These are phyloP conservation scores for Chrysomallon squamiferum DNA, from an alignment of 1,140 invertebrate genomes.

Conservation along the genomic window DNA sequence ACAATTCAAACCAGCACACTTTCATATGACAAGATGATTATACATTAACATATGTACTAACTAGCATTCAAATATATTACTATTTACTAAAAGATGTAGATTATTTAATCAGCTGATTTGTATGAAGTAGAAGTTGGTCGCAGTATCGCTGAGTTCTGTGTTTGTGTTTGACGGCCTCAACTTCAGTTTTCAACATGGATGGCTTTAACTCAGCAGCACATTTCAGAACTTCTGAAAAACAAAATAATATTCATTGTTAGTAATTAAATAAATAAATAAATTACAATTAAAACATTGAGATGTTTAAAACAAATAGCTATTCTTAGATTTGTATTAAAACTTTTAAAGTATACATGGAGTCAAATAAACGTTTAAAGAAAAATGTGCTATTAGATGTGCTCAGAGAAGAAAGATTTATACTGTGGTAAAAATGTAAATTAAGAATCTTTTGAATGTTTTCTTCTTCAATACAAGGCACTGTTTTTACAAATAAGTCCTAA, in stretches of 20 bases:
- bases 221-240: constrained; percentile 54
- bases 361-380: not conserved
- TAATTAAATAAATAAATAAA: constrained; percentile 10
- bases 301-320: no score
- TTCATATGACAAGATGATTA: no score
- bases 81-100: no score
- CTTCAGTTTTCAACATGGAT: constrained; percentile 51
- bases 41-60: no score
- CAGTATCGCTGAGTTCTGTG: constrained; percentile 57
- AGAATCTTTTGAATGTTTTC: not conserved
- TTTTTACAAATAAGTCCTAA: no score
- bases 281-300: not conserved
- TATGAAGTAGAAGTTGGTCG: constrained; percentile 41
- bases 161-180: constrained; percentile 59
- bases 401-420: not conserved
- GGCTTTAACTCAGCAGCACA: constrained; percentile 47
- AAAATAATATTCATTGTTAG: no score
- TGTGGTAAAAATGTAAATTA: not conserved
- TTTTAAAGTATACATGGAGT: not conserved
- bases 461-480: not conserved
- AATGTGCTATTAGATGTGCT: not conserved
- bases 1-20: no score
- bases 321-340: not conserved
- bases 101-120: no score
- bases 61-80: no score